Conservation (phyloP, 2,888 invertebrate genomes). For the Unio delphinus region DNA sequence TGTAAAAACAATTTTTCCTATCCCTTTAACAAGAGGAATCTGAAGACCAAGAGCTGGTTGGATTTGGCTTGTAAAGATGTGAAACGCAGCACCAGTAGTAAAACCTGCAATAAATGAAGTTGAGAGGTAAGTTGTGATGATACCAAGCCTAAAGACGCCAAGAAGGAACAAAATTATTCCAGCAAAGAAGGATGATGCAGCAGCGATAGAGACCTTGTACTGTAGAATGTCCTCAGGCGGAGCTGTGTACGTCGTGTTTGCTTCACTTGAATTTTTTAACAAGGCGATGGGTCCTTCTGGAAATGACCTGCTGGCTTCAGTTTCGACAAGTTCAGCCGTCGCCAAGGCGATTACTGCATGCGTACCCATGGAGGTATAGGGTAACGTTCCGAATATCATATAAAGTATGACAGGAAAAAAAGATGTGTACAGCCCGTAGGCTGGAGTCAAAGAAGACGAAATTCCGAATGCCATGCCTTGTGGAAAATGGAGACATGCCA, state of each 20-base stretch:
- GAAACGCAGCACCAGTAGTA: conserved; percentile 54
- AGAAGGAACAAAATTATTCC: conserved; percentile 45
- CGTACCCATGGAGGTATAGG: conserved; percentile 56
- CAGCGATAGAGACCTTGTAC: conserved; percentile 43
- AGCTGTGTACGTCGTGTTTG: no score
- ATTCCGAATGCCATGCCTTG: conserved; percentile 62
- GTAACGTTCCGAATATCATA: conserved; percentile 54
- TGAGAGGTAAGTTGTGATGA: conserved; percentile 50
- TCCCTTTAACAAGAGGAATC: conserved; percentile 33
- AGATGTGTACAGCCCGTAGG: conserved; percentile 56
- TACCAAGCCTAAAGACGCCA: conserved; percentile 45
- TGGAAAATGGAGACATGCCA: conserved; percentile 63
- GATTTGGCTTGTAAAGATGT: conserved; percentile 53
- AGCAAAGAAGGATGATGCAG: conserved; percentile 39
- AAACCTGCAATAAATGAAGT: conserved; percentile 58
- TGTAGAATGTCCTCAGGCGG: conserved; percentile 16
- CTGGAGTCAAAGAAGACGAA: conserved; percentile 52
- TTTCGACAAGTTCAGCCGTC: conserved; percentile 50
- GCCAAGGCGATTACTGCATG: conserved; percentile 60
- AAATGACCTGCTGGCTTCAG: conserved; percentile 11
- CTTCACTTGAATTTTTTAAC: no score
- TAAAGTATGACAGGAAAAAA: conserved; percentile 59
- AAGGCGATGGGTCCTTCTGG: not conserved
- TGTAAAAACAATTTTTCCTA: conserved; percentile 71
- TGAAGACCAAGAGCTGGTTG: conserved; percentile 41